phyloP scores from a whole-genome alignment of 2,888 invertebrate species.

The Thereva nobilitata region DNA sequence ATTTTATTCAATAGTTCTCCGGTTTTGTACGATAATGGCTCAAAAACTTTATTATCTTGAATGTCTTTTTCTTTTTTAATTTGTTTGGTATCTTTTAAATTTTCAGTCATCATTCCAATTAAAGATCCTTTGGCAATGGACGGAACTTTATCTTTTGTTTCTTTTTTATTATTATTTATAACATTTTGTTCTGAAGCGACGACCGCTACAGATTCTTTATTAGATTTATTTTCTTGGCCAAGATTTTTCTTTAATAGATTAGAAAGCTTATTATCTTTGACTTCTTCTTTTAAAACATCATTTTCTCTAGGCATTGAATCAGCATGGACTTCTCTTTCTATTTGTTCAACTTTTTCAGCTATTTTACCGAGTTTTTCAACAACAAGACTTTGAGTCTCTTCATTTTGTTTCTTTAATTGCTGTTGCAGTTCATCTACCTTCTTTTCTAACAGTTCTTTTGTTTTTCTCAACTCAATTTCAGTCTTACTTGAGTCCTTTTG shows the following conservation, averaged over 20 bases:
- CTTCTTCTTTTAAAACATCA: neutral
- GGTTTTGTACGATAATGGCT: conserved; percentile 53
- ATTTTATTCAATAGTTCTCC: conserved; percentile 47
- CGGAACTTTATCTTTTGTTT: neutral
- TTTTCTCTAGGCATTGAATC: conserved; percentile 41
- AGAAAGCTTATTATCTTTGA: neutral
- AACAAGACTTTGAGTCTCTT: conserved; percentile 52
- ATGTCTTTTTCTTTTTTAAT: conserved; percentile 31
- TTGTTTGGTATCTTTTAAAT: conserved; percentile 40
- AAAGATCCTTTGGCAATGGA: conserved; percentile 44
- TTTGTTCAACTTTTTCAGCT: conserved; percentile 53
- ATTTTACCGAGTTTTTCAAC: conserved; percentile 52
- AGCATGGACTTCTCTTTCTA: conserved; percentile 61
- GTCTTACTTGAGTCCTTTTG: conserved; percentile 46
- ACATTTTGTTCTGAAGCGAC: neutral
- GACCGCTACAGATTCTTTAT: neutral
- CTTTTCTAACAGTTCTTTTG: conserved; percentile 53
- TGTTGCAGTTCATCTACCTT: conserved; percentile 59
- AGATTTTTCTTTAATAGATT: neutral
- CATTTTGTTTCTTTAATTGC: conserved; percentile 56
- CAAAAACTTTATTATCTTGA: conserved; percentile 45
- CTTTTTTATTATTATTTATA: neutral
- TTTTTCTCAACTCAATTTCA: conserved; percentile 51
- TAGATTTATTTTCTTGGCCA: neutral
- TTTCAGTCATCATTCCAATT: conserved; percentile 49